These are phyloP conservation scores for Leucophenga varia DNA, from an alignment of 1,140 invertebrate species.

Conservation along the genomic window DNA sequence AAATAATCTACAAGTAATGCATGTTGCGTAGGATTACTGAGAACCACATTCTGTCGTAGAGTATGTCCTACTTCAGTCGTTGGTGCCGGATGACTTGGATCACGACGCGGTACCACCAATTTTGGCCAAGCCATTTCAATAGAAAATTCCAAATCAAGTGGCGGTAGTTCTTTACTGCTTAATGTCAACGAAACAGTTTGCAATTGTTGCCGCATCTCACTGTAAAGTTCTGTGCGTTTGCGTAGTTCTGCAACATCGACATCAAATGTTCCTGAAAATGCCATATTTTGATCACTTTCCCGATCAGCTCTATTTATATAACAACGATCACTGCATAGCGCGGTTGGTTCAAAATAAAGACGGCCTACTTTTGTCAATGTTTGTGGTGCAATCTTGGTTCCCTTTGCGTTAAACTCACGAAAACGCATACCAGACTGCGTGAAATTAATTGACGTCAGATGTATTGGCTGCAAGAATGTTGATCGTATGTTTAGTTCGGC, in stretches of 20 bases:
- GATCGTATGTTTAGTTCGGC: constrained; percentile 73
- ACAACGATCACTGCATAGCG: constrained; percentile 71
- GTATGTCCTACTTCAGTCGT: constrained; percentile 41
- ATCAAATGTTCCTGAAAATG: constrained; percentile 3
- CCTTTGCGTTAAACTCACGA: constrained; percentile 59
- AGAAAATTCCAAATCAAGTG: constrained; percentile 41
- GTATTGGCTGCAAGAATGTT: constrained; percentile 72
- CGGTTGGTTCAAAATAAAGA: constrained; percentile 68
- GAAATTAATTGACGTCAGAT: constrained; percentile 59
- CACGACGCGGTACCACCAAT: constrained; percentile 31
- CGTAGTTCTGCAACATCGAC: constrained; percentile 39
- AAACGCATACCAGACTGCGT: constrained; percentile 34
- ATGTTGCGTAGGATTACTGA: constrained; percentile 42
- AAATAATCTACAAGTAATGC: constrained; percentile 42
- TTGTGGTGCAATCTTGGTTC: constrained; percentile 49
- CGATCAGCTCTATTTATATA: constrained; percentile 61
- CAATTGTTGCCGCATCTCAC: constrained; percentile 37
- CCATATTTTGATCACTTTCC: constrained; percentile 13
- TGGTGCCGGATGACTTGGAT: constrained; percentile 26
- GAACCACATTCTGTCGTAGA: constrained; percentile 32
- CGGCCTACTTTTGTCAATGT: constrained; percentile 60
- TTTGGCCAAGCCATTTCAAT: constrained; percentile 50
- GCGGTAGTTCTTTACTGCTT: constrained; percentile 41
- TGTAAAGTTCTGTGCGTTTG: constrained; percentile 41
- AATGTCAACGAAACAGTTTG: constrained; percentile 36